Percentiles rank a stretch among this genome's conserved stretches.
These are phyloP conservation scores for Takifugu rubripes DNA, from an alignment of 2,797 vertebrate genomes.

Conservation along the genomic window DNA sequence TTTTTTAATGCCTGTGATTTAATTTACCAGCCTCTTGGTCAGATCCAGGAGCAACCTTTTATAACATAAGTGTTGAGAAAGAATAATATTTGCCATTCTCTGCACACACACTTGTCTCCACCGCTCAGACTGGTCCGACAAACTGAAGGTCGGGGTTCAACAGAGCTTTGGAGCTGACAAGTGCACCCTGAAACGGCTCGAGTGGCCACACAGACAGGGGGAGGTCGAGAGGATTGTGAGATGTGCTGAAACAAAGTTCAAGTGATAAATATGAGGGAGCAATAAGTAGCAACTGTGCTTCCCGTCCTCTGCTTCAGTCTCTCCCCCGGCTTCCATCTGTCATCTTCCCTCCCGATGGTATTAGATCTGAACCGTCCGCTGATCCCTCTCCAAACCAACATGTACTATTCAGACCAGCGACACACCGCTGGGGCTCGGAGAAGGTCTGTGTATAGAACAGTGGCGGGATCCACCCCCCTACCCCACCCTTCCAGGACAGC, in stretches of 20 bases:
- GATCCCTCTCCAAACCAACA: constrained; percentile 61
- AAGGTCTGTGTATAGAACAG: constrained; percentile 2
- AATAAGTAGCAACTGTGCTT: neutral
- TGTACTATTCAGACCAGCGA: constrained; percentile 57
- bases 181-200: neutral
- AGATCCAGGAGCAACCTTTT: no score
- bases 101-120: no score
- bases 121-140: no score
- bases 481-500: constrained; percentile 12
- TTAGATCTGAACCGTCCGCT: constrained; percentile 49
- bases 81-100: no score
- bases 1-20: no score
- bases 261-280: no score
- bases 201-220: neutral
- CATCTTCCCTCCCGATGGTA: constrained; percentile 38
- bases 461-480: no score
- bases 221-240: constrained; percentile 11
- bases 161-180: constrained; percentile 2
- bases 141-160: neutral
- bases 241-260: constrained; percentile 3
- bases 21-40: no score
- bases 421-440: constrained; percentile 33
- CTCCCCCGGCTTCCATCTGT: constrained; percentile 18
- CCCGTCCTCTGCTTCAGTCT: constrained; percentile 31
- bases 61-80: no score